Conservation (phyloP, 2,888 invertebrate genomes). For the Danaus chrysippus region DNA sequence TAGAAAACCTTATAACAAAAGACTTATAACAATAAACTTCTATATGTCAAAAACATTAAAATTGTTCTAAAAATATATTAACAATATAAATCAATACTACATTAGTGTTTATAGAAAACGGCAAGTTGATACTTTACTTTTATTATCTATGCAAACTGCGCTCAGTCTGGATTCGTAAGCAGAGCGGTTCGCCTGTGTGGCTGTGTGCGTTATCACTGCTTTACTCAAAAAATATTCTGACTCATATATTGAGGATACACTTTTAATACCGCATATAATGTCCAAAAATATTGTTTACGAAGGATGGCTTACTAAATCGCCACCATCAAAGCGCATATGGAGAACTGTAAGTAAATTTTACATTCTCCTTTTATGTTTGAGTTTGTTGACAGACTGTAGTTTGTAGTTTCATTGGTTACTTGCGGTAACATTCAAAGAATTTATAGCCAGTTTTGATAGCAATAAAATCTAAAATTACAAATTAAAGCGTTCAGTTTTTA, state of each 20-base stretch:
- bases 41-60: no score
- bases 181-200: constrained; percentile 29
- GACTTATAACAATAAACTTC: no score
- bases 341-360: constrained; percentile 88
- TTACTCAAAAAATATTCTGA: constrained; percentile 46
- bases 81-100: background rate
- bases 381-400: constrained; percentile 55
- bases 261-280: constrained; percentile 44
- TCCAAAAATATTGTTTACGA: constrained; percentile 88
- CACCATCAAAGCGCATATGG: constrained; percentile 94
- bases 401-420: constrained; percentile 29
- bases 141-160: background rate
- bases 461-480: background rate
- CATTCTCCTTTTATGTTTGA: constrained; percentile 14
- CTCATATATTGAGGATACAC: constrained; percentile 42
- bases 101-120: background rate
- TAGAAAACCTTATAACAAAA: no score
- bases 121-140: background rate
- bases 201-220: constrained; percentile 32
- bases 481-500: background rate
- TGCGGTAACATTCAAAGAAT: constrained; percentile 18
- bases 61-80: no score
- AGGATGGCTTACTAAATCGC: constrained; percentile 97
- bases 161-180: constrained; percentile 24
- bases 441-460: constrained; percentile 31